Evolutionary conservation across 2,888 invertebrate species (phyloP), one percentile per base, ranked within the genome.

Genomic region (Philaethria dido): DNA sequence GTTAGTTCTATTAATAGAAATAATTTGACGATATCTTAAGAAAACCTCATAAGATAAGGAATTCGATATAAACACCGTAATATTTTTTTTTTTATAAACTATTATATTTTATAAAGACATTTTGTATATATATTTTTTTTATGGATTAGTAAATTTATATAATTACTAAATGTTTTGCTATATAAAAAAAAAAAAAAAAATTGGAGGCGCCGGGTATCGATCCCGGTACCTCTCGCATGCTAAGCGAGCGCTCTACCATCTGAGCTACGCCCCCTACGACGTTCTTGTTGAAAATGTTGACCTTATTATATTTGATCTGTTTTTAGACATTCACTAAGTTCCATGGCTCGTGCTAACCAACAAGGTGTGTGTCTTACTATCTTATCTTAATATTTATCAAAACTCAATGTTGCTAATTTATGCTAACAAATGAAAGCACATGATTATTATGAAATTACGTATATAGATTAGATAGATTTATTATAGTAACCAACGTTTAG

Each of bases 161-260:
- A 16, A 20, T 20, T 3, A 55, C 20, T 33, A 48, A 13, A 36
- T 18, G 20, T 8, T 47, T 36, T 3, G 14, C 3, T 6, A n/a
- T 20, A 14, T n/a, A 20, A 2, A 14, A n/a, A 3, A 39, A 67
- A 66, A 73, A 74, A 70, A 69, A 14, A 48, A 47, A 6, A 9
- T 79, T 93, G 92, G 92, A 92, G 92, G 92, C 91, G 90, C 90
- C 89, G 90, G 91, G 88, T 89, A 92, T 91, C 91, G 92, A 91
- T 92, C 89, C 91, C 92, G 88, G 91, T 91, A 90, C 89, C 88
- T 91, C 92, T 91, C 91, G 84, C 92, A 92, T 92, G 92, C 91
- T 92, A 91, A 92, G 92, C 91, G 92, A 92, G 92, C 92, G 91
- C 92, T 92, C 92, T 92, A 92, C 92, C 92, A 91, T 92, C 92